Evolutionary conservation across 2,113 vertebrate species (phyloP), one percentile per base, ranked within the genome.

Genomic region (Vulpes vulpes): DNA sequence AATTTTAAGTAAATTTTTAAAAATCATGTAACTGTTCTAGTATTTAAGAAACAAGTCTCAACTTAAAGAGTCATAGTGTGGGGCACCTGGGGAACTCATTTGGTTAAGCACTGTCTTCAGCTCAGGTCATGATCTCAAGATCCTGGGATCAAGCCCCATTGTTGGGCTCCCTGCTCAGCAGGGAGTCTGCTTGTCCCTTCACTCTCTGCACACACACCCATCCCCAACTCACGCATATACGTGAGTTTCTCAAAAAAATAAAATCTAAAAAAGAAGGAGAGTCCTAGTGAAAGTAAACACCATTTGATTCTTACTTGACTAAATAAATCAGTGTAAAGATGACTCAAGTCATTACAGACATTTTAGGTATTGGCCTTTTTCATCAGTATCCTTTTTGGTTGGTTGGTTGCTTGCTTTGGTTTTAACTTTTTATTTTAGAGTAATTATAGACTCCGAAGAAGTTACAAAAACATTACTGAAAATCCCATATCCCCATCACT

Each of bases 351-450:
- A 74, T 38, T 94, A 25, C 59, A 85, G 35, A 73, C 53, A 35
- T 85, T 89, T 90, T 91, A 64, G 62, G 38, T 89, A 59, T 69
- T 86, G 20, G 62, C 43, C 43, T 86, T 86, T 90, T 94, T 86
- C n/a, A 35, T 93, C 43, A 78, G 76, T 78, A 69, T 49, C 22
- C 35, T 30, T 94, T 86, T 89, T 71, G 53, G 19, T 76, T 88
- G 83, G 38, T 60, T 95, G 71, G 4, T 84, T 92, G n/a, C 15
- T 82, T 78, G 5, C n/a, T 91, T 60, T 59, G 51, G 11, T 87
- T 81, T 59, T 94, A 30, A 49, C n/a, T 94, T 88, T 87, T 88
- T 69, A 78, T 82, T 92, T 92, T 96, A 38, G 20, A 83, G 76
- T 82, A 83, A 86, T 86, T 80, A 59, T 65, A 96, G 51, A 69